Percentiles rank a stretch among this genome's conserved stretches.
These are phyloP conservation scores for Alfaro cultratus DNA, from an alignment of 2,797 vertebrate species.

Conservation along the genomic window DNA sequence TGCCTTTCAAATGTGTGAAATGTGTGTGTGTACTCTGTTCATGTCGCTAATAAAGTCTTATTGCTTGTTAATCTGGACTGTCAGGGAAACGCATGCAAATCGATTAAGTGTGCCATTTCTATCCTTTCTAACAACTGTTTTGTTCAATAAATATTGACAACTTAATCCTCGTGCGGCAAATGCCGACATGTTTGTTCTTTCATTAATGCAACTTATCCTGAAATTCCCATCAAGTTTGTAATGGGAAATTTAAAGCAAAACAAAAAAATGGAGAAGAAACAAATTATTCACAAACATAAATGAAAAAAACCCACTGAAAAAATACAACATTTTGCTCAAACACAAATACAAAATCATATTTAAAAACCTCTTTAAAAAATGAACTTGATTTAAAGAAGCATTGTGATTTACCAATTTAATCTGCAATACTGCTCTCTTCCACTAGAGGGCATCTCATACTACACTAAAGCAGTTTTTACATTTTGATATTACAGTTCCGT, in stretches of 20 bases:
- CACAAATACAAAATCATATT: not conserved
- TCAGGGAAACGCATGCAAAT: slow-evolving; percentile 62
- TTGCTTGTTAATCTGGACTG: slow-evolving; percentile 70
- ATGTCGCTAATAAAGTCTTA: slow-evolving; percentile 71
- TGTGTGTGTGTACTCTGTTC: slow-evolving; percentile 69
- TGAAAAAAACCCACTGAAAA: not conserved
- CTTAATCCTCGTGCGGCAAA: slow-evolving; percentile 57
- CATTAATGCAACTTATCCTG: slow-evolving; percentile 59
- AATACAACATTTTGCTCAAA: not conserved
- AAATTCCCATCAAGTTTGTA: slow-evolving; percentile 72
- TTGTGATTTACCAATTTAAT: slow-evolving; percentile 5
- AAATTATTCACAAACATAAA: slow-evolving; percentile 10
- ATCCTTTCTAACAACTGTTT: slow-evolving; percentile 65
- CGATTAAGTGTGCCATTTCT: slow-evolving; percentile 65
- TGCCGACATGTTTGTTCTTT: slow-evolving; percentile 62
- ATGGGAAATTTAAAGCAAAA: slow-evolving; percentile 28
- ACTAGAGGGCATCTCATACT: slow-evolving; percentile 68
- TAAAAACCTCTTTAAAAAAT: not conserved
- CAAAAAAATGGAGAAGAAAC: not conserved
- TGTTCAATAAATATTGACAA: slow-evolving; percentile 56
- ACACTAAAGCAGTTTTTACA: slow-evolving; percentile 20
- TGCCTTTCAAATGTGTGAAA: slow-evolving; percentile 73
- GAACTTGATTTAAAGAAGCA: not conserved
- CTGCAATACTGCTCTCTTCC: slow-evolving; percentile 45
- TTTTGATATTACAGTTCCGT: not conserved